These are phyloP conservation scores for Venturia canescens DNA, from an alignment of 1,140 invertebrate species.

Conservation along the genomic window DNA sequence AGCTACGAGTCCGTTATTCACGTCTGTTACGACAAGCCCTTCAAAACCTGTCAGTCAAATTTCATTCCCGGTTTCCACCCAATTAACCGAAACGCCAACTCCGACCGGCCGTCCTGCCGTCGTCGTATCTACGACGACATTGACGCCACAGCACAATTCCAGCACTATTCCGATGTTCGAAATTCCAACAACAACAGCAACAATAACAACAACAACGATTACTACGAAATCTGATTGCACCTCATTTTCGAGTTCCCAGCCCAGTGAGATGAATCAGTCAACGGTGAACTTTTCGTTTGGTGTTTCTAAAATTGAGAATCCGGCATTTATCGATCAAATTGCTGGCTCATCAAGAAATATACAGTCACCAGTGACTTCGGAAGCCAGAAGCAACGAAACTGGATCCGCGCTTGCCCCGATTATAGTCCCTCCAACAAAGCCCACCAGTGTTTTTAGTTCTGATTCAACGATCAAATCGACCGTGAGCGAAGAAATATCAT, in stretches of 20 bases:
- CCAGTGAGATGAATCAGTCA: not conserved
- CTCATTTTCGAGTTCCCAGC: not conserved
- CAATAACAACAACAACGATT: not conserved
- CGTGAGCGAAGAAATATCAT: not conserved
- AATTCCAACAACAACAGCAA: not conserved
- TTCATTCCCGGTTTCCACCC: not conserved
- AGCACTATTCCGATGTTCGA: not conserved
- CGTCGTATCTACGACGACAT: not conserved
- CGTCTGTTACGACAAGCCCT: not conserved
- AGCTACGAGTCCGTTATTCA: not conserved
- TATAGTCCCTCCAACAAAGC: not conserved
- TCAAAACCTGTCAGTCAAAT: not conserved
- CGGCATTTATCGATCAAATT: not conserved
- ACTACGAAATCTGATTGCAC: not conserved
- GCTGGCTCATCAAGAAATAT: not conserved
- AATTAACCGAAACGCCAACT: not conserved
- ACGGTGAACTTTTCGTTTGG: not conserved
- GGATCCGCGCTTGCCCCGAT: not conserved
- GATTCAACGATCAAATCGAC: not conserved
- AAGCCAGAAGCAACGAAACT: not conserved
- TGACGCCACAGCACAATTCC: not conserved
- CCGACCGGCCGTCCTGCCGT: not conserved
- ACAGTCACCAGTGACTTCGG: not conserved
- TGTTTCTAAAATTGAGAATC: not conserved
- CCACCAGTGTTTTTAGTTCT: not conserved